These are phyloP conservation scores for Poeciliopsis gracilis DNA, from an alignment of 2,797 vertebrate species.

Conservation along the genomic window DNA sequence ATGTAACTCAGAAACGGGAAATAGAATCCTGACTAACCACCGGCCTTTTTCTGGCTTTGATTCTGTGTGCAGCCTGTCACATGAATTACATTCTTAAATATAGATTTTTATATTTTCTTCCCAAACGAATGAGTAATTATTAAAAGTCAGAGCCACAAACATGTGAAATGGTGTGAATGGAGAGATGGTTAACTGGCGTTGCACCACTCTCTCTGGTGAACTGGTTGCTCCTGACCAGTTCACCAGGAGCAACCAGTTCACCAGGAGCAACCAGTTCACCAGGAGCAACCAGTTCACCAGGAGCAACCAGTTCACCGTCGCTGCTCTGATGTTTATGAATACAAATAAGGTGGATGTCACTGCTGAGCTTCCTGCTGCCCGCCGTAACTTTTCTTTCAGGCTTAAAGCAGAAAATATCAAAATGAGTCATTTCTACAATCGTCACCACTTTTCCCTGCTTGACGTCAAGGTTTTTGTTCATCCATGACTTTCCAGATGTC, in stretches of 20 bases:
- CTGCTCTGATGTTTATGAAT: constrained; percentile 70
- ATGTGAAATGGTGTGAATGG: constrained; percentile 51
- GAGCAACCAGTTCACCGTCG: no score
- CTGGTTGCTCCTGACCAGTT: constrained; percentile 77
- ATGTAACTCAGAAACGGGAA: constrained; percentile 55
- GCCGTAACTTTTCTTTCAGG: constrained; percentile 58
- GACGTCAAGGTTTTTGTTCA: background rate
- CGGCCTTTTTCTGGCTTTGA: constrained; percentile 28
- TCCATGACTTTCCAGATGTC: background rate
- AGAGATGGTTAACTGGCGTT: constrained; percentile 52
- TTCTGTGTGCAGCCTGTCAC: constrained; percentile 26
- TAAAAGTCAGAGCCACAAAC: constrained; percentile 57
- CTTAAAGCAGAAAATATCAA: constrained; percentile 47
- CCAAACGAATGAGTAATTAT: constrained; percentile 65
- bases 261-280: no score
- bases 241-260: no score
- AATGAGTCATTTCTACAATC: constrained; percentile 8
- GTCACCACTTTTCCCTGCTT: background rate
- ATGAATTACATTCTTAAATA: constrained; percentile 37
- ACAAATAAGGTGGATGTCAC: constrained; percentile 68
- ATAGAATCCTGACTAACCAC: constrained; percentile 33
- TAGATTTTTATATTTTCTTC: constrained; percentile 32
- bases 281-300: no score
- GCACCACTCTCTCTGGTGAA: constrained; percentile 54
- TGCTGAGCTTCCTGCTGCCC: constrained; percentile 58